Evolutionary conservation across 2,113 vertebrate genomes (phyloP).

Genomic region (Azemiops feae): DNA sequence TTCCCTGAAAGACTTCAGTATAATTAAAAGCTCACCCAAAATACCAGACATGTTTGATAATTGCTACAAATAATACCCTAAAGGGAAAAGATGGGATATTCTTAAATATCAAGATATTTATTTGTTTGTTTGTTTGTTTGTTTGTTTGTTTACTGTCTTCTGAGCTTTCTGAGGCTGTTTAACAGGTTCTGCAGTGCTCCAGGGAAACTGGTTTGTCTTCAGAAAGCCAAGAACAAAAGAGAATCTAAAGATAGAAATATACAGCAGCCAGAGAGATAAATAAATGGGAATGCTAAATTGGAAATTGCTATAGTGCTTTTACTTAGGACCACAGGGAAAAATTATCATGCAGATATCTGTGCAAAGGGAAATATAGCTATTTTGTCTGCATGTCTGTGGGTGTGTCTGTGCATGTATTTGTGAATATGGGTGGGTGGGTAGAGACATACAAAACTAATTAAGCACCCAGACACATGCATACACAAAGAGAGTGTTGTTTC

Average conservation of each 20-base stretch:
- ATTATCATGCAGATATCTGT: neutral
- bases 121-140: neutral
- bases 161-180: conserved; percentile 29
- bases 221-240: neutral
- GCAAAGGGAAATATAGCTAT: neutral
- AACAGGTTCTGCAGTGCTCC: neutral
- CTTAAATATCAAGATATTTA: conserved; percentile 29
- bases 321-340: neutral
- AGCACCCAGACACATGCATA: neutral
- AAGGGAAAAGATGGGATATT: conserved; percentile 37
- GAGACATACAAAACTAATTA: neutral
- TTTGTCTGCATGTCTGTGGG: neutral
- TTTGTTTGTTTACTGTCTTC: neutral
- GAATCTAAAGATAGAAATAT: neutral
- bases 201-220: neutral
- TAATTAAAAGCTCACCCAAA: conserved; percentile 36
- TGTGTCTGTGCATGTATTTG: neutral
- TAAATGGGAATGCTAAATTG: conserved; percentile 5
- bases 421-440: neutral
- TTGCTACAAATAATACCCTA: conserved; percentile 41
- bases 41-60: conserved; percentile 31
- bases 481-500: neutral
- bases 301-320: conserved; percentile 28
- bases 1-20: conserved; percentile 36
- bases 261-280: conserved; percentile 9